Conservation (phyloP, 2,888 invertebrate genomes). For the Thymelicus acteon region DNA sequence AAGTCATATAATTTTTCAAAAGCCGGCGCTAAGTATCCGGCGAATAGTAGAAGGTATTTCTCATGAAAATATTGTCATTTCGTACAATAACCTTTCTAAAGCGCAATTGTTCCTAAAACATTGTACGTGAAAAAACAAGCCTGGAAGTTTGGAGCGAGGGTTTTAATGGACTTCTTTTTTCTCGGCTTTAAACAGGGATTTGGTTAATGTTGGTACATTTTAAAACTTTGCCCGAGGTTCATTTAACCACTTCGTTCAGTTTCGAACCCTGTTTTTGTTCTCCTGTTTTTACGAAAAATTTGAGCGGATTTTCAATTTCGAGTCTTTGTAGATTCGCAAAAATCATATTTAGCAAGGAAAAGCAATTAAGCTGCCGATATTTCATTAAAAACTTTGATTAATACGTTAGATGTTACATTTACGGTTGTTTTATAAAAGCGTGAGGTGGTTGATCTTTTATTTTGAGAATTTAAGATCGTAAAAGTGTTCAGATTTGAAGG, state of each 20-base stretch:
- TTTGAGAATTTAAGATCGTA: neutral
- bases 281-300: conserved; percentile 1
- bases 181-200: conserved; percentile 36
- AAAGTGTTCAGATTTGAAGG: no score
- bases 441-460: neutral
- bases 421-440: no score
- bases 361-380: neutral
- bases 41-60: conserved; percentile 26
- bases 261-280: conserved; percentile 29
- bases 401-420: no score
- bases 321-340: neutral
- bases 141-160: conserved; percentile 27
- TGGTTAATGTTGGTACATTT: conserved; percentile 35
- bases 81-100: conserved; percentile 31
- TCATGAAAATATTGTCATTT: conserved; percentile 32
- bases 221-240: conserved; percentile 37
- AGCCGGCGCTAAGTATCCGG: conserved; percentile 31
- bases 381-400: neutral
- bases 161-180: conserved; percentile 36
- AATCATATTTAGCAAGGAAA: neutral
- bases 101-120: conserved; percentile 39
- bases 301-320: conserved; percentile 11
- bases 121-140: conserved; percentile 33
- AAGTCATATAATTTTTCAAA: conserved; percentile 23
- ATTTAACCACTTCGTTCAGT: conserved; percentile 27